Conservation (phyloP, 2,797 vertebrate species). For the Neosalanx taihuensis region DNA sequence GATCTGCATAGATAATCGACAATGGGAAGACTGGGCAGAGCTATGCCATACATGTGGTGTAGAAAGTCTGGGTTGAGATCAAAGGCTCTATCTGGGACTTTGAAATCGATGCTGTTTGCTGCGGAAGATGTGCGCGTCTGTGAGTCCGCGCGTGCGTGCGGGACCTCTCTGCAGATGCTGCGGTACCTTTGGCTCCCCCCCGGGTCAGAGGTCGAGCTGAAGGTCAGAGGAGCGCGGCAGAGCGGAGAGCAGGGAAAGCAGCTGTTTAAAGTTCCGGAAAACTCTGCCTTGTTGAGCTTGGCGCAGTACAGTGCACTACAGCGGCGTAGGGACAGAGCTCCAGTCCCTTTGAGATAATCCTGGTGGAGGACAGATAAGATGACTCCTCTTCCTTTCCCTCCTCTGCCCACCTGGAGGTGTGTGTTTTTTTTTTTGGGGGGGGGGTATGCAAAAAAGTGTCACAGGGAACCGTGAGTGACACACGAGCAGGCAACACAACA, state of each 20-base stretch:
- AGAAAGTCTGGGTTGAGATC: conserved; percentile 14
- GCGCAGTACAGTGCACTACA: conserved; percentile 42
- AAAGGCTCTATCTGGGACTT: background rate
- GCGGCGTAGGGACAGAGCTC: conserved; percentile 38
- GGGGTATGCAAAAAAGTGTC: conserved; percentile 25
- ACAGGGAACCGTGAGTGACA: conserved; percentile 24
- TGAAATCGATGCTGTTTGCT: no score
- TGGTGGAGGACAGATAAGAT: conserved; percentile 10
- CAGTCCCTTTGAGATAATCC: conserved; percentile 37
- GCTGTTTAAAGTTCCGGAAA: conserved; percentile 56
- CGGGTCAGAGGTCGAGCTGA: conserved; percentile 23
- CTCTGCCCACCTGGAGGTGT: conserved; percentile 21
- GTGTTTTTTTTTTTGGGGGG: conserved; percentile 1
- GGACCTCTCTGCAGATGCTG: conserved; percentile 25
- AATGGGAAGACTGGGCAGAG: background rate
- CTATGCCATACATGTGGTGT: conserved; percentile 19
- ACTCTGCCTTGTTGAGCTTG: conserved; percentile 40
- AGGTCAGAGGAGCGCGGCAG: conserved; percentile 19
- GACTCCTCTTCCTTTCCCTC: background rate
- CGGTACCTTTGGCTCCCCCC: background rate
- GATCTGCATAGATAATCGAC: background rate
- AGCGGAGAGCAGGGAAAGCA: conserved; percentile 27
- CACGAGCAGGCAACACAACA: conserved; percentile 37
- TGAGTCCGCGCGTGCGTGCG: conserved; percentile 1
- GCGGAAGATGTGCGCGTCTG: conserved; percentile 4